Base-by-base conservation (phyloP, 2,113 vertebrate genomes). In the human region DNA sequence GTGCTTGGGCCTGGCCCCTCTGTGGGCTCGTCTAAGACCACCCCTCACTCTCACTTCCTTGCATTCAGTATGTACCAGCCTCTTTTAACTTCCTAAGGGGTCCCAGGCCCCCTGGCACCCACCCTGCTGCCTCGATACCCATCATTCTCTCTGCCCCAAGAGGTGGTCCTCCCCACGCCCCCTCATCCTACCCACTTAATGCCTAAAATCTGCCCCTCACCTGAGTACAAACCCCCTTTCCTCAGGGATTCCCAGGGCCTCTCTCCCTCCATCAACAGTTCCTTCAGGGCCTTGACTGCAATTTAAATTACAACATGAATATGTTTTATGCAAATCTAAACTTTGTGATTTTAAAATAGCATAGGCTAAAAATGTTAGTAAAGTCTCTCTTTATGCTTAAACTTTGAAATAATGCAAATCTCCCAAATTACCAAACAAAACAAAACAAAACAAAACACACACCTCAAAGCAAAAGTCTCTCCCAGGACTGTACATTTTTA, bases 331-430 rank as follows among this genome's bases (percentile, higher is more conserved):
- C 45, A 88, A 68, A 88, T 90, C 8, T 64, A 55, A 96, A 81
- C 72, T 90, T 50, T 43, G 32, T 72, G 76, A 50, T 84, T 95
- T 90, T 94, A 88, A 91, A 97, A 88, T 70, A 96, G 79, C 73
- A 45, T 38, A n/a, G 89, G 85, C 76, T 94, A 96, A 96, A 94
- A 96, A 90, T 93, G 94, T 38, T 76, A 76, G 50, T 61, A 23
- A 89, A 81, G 70, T 88, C 35, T 57, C n/a, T 91, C 61, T 73
- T 78, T 87, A 55, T 76, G 64, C 43, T 94, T 35, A 61, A 89
- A 91, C 40, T 85, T 84, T 43, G 81, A 96, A 90, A 68, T 90
- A 92, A 84, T 40, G 79, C 30, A 30, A 78, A 82, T 78, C n/a
- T 87, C 7, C 59, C 30, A 83, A 45, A 30, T 66, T 43, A 27